Evolutionary conservation across 2,888 invertebrate species (phyloP).

Genomic region (Sesia apiformis): DNA sequence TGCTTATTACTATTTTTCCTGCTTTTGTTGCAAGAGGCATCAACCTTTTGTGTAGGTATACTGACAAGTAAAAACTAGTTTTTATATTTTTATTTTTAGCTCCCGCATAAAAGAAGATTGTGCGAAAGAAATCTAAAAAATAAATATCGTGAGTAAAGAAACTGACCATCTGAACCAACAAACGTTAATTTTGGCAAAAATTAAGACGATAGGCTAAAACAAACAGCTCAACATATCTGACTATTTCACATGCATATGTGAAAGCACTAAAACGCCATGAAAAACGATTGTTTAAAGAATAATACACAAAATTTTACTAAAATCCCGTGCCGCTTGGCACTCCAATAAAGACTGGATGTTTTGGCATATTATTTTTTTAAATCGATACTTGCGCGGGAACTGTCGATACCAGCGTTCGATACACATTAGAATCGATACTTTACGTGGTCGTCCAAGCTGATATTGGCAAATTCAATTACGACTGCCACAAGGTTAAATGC

Average conservation of each 20-base stretch:
- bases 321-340: constrained; percentile 20
- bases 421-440: constrained; percentile 38
- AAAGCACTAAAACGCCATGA: neutral
- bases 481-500: constrained; percentile 3
- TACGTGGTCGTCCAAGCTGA: constrained; percentile 23
- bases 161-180: neutral
- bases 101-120: too few species aligned
- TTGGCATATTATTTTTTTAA: constrained; percentile 23
- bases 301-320: neutral
- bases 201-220: neutral
- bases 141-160: neutral
- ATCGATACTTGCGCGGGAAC: constrained; percentile 23
- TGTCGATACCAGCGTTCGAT: constrained; percentile 29
- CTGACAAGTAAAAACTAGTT: too few species aligned
- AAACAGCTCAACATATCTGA: neutral
- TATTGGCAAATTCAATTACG: constrained; percentile 37
- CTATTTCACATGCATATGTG: neutral
- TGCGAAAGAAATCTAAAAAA: too few species aligned
- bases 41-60: too few species aligned
- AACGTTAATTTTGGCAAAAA: neutral
- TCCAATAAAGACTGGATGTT: constrained; percentile 32
- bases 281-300: neutral
- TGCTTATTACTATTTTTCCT: too few species aligned
- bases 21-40: too few species aligned
- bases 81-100: too few species aligned